phyloP scores from a whole-genome alignment of 2,888 invertebrate species.

The Corbicula japonica region DNA sequence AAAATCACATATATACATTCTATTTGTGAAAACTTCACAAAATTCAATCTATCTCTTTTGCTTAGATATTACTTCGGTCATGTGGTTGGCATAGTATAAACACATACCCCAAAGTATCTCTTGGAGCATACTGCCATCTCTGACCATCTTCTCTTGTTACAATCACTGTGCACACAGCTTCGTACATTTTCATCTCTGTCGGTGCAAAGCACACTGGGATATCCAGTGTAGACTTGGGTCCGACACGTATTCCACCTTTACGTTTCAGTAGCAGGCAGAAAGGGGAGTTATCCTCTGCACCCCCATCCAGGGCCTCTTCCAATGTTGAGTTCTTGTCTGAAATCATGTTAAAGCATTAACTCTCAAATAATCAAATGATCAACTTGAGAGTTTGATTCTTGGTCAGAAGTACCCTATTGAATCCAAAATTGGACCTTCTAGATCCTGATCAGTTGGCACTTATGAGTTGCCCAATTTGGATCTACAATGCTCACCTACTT shows the following conservation, averaged over 20 bases:
- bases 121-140: slow-evolving; percentile 73
- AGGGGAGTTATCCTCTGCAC: slow-evolving; percentile 66
- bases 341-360: background rate
- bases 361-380: too few species aligned
- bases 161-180: slow-evolving; percentile 81
- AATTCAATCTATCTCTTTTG: too few species aligned
- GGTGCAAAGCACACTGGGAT: slow-evolving; percentile 86
- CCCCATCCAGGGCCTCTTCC: slow-evolving; percentile 61
- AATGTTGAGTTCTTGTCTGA: slow-evolving; percentile 69
- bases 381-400: too few species aligned
- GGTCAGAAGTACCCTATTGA: too few species aligned
- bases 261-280: slow-evolving; percentile 85
- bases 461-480: too few species aligned
- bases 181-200: slow-evolving; percentile 82
- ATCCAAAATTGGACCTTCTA: too few species aligned
- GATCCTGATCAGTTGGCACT: too few species aligned
- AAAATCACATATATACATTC: too few species aligned
- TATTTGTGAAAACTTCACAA: too few species aligned
- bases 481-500: too few species aligned
- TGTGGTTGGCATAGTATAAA: background rate
- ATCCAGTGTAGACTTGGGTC: slow-evolving; percentile 85
- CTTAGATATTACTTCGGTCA: too few species aligned
- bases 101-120: slow-evolving; percentile 72
- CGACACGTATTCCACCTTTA: slow-evolving; percentile 77
- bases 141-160: slow-evolving; percentile 81